These are phyloP conservation scores for Leptopilina syphax DNA, from an alignment of 2,888 invertebrate genomes.

Conservation along the genomic window DNA sequence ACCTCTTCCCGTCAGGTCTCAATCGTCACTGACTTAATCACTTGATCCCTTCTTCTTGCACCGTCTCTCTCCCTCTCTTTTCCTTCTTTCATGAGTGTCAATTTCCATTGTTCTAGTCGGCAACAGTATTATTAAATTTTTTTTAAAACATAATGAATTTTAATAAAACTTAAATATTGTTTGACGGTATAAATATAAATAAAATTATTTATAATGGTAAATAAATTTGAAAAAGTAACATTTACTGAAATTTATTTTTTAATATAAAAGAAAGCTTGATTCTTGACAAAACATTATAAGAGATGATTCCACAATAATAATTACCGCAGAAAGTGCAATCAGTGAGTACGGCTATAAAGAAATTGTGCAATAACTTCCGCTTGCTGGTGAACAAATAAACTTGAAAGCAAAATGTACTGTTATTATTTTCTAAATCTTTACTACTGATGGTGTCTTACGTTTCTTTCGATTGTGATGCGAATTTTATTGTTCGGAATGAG, in stretches of 20 bases:
- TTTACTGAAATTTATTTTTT: neutral
- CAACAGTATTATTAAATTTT: too few species aligned
- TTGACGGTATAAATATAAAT: too few species aligned
- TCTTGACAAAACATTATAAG: neutral
- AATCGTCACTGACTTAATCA: too few species aligned
- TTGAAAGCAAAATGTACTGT: neutral
- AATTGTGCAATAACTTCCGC: constrained; percentile 36
- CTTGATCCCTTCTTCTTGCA: too few species aligned
- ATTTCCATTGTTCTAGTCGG: too few species aligned
- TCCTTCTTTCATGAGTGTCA: too few species aligned
- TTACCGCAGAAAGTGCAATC: constrained; percentile 16
- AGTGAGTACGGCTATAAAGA: constrained; percentile 1
- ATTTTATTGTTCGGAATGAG: constrained; percentile 10
- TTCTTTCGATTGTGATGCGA: neutral
- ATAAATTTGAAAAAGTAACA: neutral
- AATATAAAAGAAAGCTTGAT: neutral
- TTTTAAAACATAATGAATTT: too few species aligned
- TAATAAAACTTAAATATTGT: too few species aligned
- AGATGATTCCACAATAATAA: constrained; percentile 2
- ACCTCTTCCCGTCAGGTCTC: too few species aligned
- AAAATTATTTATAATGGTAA: too few species aligned
- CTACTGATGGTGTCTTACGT: neutral
- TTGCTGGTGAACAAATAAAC: constrained; percentile 20
- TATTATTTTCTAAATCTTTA: constrained; percentile 17
- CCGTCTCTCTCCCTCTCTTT: too few species aligned